Percentiles rank a stretch among this genome's conserved stretches.
phyloP scores from a whole-genome alignment of 2,113 vertebrate genomes.

The Muntiacus muntjak region DNA sequence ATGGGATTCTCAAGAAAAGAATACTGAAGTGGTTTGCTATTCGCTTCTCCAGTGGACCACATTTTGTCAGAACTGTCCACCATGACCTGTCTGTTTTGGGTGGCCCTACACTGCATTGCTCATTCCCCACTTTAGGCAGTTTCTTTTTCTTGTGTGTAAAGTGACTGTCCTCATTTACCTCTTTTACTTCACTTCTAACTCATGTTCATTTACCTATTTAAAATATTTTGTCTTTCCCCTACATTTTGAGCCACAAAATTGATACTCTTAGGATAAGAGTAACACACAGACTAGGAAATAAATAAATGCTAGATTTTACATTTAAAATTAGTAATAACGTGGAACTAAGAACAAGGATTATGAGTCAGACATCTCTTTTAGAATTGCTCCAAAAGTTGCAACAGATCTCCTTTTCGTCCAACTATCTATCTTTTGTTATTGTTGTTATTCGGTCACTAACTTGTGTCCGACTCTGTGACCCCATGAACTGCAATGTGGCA shows the following conservation, averaged over 20 bases:
- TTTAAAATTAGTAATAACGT: not conserved
- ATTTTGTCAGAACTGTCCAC: too few relatives aligned
- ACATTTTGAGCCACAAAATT: not conserved
- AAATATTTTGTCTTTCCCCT: not conserved
- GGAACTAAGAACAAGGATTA: not conserved
- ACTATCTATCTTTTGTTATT: not conserved
- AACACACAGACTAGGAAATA: not conserved
- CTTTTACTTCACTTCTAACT: not conserved
- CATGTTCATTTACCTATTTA: not conserved
- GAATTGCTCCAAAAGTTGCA: not conserved
- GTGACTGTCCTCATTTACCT: not conserved
- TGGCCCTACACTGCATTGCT: too few relatives aligned
- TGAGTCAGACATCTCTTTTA: not conserved
- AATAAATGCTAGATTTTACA: not conserved
- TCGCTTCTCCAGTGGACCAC: too few relatives aligned
- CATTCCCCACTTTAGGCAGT: not conserved
- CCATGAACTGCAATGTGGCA: too few relatives aligned
- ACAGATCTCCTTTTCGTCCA: not conserved
- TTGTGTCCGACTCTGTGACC: rapidly evolving
- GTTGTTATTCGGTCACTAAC: too few relatives aligned
- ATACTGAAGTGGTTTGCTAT: too few relatives aligned
- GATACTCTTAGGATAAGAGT: not conserved
- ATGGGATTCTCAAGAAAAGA: too few relatives aligned
- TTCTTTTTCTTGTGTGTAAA: too few relatives aligned
- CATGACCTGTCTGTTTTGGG: too few relatives aligned